Percentiles rank a stretch among this genome's conserved stretches.
Conservation (phyloP, 2,797 vertebrate species). For the Oryzias sinensis region DNA sequence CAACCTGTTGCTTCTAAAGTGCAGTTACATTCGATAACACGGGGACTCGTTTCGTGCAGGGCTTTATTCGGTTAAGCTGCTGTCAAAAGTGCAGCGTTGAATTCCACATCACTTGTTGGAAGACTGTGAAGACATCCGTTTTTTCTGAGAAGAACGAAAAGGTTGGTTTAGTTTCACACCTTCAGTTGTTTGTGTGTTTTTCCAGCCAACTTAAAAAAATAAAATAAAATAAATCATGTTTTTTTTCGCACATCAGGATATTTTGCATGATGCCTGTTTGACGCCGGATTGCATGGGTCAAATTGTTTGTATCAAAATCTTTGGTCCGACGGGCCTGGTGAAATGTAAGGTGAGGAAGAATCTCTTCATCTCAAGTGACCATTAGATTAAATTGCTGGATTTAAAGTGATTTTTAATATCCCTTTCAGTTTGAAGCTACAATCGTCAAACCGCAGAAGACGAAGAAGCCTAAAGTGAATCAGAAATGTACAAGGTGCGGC, state of each 20-base stretch:
- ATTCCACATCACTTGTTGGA: constrained; percentile 93
- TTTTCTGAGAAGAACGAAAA: constrained; percentile 91
- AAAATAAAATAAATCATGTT: too few relatives aligned
- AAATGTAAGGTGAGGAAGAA: constrained; percentile 86
- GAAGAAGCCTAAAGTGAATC: constrained; percentile 80
- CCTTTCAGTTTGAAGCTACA: constrained; percentile 85
- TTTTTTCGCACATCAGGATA: constrained; percentile 78
- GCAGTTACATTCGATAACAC: background rate
- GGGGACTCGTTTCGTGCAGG: constrained; percentile 67
- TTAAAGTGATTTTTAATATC: constrained; percentile 15
- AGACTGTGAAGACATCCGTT: constrained; percentile 80
- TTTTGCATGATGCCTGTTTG: constrained; percentile 85
- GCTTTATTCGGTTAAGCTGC: constrained; percentile 88
- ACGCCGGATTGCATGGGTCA: constrained; percentile 89
- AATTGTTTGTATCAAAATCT: constrained; percentile 88
- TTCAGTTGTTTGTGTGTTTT: background rate
- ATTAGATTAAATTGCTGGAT: background rate
- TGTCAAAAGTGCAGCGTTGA: constrained; percentile 87
- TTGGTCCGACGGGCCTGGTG: constrained; percentile 80
- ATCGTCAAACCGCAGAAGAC: constrained; percentile 74
- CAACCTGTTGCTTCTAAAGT: background rate
- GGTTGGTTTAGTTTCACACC: constrained; percentile 65
- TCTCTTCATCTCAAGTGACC: background rate
- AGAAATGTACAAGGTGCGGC: constrained; percentile 88
- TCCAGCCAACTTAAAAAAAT: background rate